A percentile compares a stretch with the other conserved stretches of the same genome.
phyloP scores from a whole-genome alignment of 1,140 invertebrate genomes.

The Calephelis virginiensis region DNA sequence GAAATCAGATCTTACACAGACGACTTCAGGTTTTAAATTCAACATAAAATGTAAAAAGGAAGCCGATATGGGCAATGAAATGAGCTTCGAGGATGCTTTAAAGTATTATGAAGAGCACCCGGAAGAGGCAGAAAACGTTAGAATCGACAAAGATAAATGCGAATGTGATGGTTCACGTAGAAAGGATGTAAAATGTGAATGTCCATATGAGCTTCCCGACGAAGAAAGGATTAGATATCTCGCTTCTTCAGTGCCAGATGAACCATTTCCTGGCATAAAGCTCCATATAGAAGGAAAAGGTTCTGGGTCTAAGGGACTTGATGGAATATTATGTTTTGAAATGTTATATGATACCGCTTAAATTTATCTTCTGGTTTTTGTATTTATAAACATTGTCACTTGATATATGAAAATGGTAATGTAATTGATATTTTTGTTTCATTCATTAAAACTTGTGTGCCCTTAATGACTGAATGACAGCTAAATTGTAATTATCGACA shows the following conservation, averaged over 20 bases:
- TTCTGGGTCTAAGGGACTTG: slow-evolving; percentile 43
- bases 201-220: slow-evolving; percentile 26
- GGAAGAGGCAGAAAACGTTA: background rate
- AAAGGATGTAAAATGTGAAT: slow-evolving; percentile 31
- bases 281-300: slow-evolving; percentile 43
- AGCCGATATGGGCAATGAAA: slow-evolving; percentile 15
- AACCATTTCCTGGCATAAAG: slow-evolving; percentile 39
- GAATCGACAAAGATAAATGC: slow-evolving; percentile 23
- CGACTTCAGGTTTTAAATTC: slow-evolving; percentile 46
- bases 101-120: slow-evolving; percentile 35
- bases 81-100: slow-evolving; percentile 46
- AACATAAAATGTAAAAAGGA: slow-evolving; percentile 24
- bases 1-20: slow-evolving; percentile 47
- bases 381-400: too few species aligned
- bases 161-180: slow-evolving; percentile 17
- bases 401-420: too few species aligned
- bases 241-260: background rate
- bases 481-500: too few species aligned
- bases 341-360: background rate
- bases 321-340: slow-evolving; percentile 47
- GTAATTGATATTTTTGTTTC: too few species aligned
- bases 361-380: too few species aligned
- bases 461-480: too few species aligned
- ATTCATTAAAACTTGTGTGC: too few species aligned
- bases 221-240: background rate